Evolutionary conservation across 2,888 invertebrate genomes (phyloP), one percentile per base, ranked within the genome.

Genomic region (Cerceris rybyensis): DNA sequence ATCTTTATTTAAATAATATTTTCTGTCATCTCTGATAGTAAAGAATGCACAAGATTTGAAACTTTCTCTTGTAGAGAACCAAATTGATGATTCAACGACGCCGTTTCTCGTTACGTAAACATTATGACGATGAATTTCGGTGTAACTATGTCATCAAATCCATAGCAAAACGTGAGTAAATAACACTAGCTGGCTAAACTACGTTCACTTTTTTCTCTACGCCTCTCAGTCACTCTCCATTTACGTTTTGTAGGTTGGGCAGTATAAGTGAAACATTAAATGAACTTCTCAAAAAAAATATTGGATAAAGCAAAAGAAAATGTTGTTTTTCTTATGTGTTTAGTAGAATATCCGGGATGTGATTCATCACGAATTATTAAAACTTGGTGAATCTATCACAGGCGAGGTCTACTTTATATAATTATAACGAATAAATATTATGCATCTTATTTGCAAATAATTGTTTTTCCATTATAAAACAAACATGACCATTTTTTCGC

Each of bases 61-160:
- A 67, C 69, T 75, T 83, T 83, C 83, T 80, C 78, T 66, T 75
- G 28, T 14, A 68, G 72, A 75, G 50, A 70, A 16, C n/a, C 28
- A 50, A 63, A 13, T 39, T 7, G 41, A 52, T 46, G 17, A 17
- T n/a, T n/a, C 46, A n/a, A 11, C 60, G n/a, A 14, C 60, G 14
- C 28, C 57, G 75, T 61, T 58, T 72, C 17, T 28, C 46, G 52
- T 64, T 70, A 52, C 43, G 61, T 14, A 80, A 72, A 70, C 46
- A 52, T 57, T 61, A 0, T 42, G n/a, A n/a, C 43, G 9, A 46
- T 11, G 8, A 11, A 46, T 46, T 46, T 46, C 46, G 46, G 46
- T 46, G 46, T 0, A 64, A 11, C 7, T 42, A 41, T 61, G n/a
- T 52, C 39, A 57, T 64, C 55, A 60, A 50, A 55, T 61, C 55